Evolutionary conservation across 1,140 invertebrate genomes (phyloP).

Genomic region (Acromyrmex heyeri): DNA sequence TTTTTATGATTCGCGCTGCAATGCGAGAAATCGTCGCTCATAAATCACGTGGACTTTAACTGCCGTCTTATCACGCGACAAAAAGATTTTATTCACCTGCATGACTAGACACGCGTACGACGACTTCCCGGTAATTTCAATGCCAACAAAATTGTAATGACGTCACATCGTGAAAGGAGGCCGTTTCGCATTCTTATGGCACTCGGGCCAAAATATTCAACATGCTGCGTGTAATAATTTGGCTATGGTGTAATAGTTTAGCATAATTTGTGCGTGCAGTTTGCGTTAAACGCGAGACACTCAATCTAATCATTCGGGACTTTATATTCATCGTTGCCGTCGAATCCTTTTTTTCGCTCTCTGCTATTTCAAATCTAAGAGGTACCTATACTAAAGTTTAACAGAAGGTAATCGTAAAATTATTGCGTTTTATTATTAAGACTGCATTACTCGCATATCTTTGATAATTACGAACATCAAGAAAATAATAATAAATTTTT

Average conservation of each 20-base stretch:
- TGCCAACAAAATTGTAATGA: neutral
- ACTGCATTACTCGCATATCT: neutral
- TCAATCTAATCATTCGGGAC: neutral
- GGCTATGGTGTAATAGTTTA: neutral
- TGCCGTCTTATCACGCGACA: conserved; percentile 16
- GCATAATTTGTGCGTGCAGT: neutral
- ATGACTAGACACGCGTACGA: neutral
- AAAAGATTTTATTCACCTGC: conserved; percentile 43
- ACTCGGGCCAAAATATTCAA: neutral
- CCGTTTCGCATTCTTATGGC: neutral
- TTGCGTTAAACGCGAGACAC: neutral
- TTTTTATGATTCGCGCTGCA: conserved; percentile 16
- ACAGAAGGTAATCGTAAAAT: neutral
- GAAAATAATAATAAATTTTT: neutral
- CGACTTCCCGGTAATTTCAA: conserved; percentile 4
- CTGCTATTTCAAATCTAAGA: neutral
- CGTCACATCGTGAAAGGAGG: neutral
- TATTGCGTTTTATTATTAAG: neutral
- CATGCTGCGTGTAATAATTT: neutral
- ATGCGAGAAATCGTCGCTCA: neutral
- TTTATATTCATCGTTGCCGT: neutral
- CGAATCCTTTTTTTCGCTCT: neutral
- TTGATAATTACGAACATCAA: neutral
- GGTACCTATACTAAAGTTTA: neutral
- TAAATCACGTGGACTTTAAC: conserved; percentile 25